Evolutionary conservation across 1,140 invertebrate genomes (phyloP), one percentile per base, ranked within the genome.

Genomic region (Stratiolaelaps scimitus): DNA sequence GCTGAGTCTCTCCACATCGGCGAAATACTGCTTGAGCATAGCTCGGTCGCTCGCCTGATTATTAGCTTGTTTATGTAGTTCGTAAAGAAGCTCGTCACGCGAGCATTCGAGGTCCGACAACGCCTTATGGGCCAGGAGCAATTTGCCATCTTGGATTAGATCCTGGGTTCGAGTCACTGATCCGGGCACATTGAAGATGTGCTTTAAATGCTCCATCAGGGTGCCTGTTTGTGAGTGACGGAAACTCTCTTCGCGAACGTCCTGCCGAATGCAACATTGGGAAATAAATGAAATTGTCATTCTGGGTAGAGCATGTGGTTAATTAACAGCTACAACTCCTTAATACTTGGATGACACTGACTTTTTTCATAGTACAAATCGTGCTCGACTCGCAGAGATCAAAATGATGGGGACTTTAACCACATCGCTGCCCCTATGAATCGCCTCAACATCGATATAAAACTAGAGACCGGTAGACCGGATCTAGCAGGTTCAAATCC

Each of bases 161-260:
- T 88, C 84, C 72, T 92, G 86, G 0, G 93, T 96, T 77, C 91
- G 92, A 66, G 89, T 85, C 1, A 98, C 89, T 78, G 88, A 95
- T 73, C 95, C 91, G 13, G 91, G 92, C 0, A 98, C 92, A 48
- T 91, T 96, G 71, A 98, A 96, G 67, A 98, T 94, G 73, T 98
- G 92, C 74, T 95, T 97, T 5, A 98, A 78, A 76, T 98, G 98
- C 73, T 98, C 93, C 80, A 93, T 92, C 1, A 94, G 93, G 13
- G 93, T 94, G 0, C 90, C 90, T 75, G 96, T 94, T 76, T 98
- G 87, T 71, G 78, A 78, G 76, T 98, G 91, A 20, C 85, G 82
- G 69, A 87, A 87, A 75, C 95, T 95, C 76, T 98, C 93, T 68
- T 90, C 87, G 43, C 89, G 81, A 0, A 98, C 87, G 56, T 85